phyloP scores from a whole-genome alignment of 2,888 invertebrate genomes.

The Tolmerus cingulatus region DNA sequence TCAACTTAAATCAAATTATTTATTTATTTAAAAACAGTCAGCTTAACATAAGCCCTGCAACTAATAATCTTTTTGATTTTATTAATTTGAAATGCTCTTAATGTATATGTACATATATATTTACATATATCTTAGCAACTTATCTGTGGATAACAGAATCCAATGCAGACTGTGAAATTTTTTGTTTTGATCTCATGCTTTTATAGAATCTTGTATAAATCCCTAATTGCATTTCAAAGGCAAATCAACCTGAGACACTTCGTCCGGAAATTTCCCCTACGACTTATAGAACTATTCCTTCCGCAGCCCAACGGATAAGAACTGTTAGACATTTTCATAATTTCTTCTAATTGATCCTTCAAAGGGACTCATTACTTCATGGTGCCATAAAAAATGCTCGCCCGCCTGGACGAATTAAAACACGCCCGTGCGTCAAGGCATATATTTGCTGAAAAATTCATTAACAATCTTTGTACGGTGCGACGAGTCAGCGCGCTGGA shows the following conservation, averaged over 20 bases:
- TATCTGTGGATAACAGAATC: no score
- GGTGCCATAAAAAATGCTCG: neutral
- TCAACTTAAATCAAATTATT: no score
- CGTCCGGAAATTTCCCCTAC: neutral
- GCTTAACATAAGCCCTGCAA: no score
- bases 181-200: no score
- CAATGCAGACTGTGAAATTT: no score
- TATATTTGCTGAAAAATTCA: neutral
- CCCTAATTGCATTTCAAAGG: neutral
- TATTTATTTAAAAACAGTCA: no score
- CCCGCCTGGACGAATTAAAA: neutral
- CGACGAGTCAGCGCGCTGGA: neutral
- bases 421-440: neutral
- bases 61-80: no score
- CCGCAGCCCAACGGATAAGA: neutral
- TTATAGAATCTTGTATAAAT: neutral
- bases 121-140: no score
- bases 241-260: neutral
- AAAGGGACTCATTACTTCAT: neutral
- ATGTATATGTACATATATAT: no score
- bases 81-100: no score
- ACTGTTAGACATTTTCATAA: neutral
- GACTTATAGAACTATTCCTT: neutral
- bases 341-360: neutral
- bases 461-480: neutral